phyloP scores from a whole-genome alignment of 92 coral and sea anemone species.

The Phenganax marumi region DNA sequence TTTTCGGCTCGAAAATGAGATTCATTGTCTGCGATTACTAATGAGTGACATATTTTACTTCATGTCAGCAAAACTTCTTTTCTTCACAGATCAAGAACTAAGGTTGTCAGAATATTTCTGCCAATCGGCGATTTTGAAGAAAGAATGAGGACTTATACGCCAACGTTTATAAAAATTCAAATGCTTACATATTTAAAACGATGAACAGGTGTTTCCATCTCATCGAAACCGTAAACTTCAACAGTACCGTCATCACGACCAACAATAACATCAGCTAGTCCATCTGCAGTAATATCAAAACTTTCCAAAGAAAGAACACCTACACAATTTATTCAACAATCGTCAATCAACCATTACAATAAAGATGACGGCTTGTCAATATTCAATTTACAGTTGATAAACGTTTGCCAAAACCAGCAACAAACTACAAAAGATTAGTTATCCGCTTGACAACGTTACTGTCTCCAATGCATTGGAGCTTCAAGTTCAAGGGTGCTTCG shows the following conservation, averaged over 20 bases:
- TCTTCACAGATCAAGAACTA: too few species aligned
- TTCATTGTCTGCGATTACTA: too few species aligned
- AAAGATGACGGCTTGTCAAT: not conserved
- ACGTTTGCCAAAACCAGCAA: not conserved
- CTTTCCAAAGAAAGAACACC: conserved; percentile 88
- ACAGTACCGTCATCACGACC: conserved; percentile 97
- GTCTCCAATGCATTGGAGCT: too few species aligned
- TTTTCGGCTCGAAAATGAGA: too few species aligned
- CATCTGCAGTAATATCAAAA: conserved; percentile 97
- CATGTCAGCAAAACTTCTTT: too few species aligned
- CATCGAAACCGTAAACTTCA: conserved; percentile 92
- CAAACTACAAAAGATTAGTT: not conserved
- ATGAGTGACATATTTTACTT: too few species aligned
- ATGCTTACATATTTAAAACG: conserved; percentile 77
- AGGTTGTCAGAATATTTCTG: too few species aligned
- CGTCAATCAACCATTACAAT: not conserved
- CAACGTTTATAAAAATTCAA: not conserved
- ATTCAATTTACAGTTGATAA: not conserved
- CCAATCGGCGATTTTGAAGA: too few species aligned
- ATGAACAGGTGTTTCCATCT: conserved; percentile 95
- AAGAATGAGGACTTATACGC: too few species aligned
- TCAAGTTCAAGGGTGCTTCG: too few species aligned
- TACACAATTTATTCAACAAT: not conserved
- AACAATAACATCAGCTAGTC: conserved; percentile 83
- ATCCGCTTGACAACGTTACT: not conserved